Percentiles rank a stretch among this genome's conserved stretches.
Evolutionary conservation across 2,113 vertebrate species (phyloP).

Genomic region (Tragelaphus imberbis): DNA sequence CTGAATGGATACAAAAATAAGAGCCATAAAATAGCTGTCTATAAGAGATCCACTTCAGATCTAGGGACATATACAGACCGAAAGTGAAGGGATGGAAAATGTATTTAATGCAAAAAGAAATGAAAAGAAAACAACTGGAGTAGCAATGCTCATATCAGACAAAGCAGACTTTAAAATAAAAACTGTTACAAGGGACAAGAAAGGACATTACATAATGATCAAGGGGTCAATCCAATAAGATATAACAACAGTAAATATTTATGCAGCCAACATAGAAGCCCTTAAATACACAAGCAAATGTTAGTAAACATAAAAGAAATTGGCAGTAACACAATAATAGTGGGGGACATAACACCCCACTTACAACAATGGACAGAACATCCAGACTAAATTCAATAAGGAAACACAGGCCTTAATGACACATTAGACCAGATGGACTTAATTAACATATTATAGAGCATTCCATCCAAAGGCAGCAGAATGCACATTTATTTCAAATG

Average conservation of each 20-base stretch:
- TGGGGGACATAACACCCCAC: not conserved
- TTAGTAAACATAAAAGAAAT: not conserved
- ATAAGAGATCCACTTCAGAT: not conserved
- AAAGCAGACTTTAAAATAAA: not conserved
- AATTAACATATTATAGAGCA: not conserved
- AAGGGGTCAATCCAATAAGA: not conserved
- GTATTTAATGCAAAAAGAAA: not conserved
- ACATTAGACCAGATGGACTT: not conserved
- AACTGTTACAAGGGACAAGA: not conserved
- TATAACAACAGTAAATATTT: not conserved
- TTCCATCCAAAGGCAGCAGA: not conserved
- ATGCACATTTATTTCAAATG: not conserved
- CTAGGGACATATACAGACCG: not conserved
- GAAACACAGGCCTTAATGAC: not conserved
- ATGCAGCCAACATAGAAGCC: not conserved
- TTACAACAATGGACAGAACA: not conserved
- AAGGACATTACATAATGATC: not conserved
- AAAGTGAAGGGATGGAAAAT: not conserved
- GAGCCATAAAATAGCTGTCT: not conserved
- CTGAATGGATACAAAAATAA: not conserved
- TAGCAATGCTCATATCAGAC: not conserved
- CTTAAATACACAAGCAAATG: not conserved
- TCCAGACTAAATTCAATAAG: not conserved
- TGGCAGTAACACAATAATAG: not conserved
- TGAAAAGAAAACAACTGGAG: not conserved